Evolutionary conservation across 2,113 vertebrate species (phyloP).

Genomic region (Ammospiza caudacuta): DNA sequence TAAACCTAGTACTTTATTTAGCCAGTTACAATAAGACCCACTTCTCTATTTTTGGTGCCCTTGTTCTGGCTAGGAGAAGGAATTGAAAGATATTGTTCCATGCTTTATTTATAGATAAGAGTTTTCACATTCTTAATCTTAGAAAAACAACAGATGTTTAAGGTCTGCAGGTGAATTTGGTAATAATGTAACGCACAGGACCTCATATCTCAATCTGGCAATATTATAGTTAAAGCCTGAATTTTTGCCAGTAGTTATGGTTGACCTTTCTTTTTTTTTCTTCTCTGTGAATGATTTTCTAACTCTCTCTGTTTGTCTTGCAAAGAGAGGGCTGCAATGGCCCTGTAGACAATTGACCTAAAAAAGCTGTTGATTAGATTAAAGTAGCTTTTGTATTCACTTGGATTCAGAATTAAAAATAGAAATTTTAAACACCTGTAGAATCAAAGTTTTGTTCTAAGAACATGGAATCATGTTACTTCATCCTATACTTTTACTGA

Average conservation of each 20-base stretch:
- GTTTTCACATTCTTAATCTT: not conserved
- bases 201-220: not conserved
- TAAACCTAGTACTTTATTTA: not conserved
- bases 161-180: not conserved
- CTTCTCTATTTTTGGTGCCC: conserved; percentile 24
- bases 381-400: not conserved
- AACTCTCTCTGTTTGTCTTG: not conserved
- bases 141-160: not conserved
- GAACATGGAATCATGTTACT: not conserved
- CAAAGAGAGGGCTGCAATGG: not conserved
- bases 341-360: not conserved
- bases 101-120: conserved; percentile 44
- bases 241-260: not conserved
- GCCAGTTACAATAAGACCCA: not conserved
- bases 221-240: not conserved
- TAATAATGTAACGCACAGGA: not conserved
- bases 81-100: conserved; percentile 40
- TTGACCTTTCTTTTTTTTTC: not conserved
- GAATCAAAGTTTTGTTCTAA: not conserved
- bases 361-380: not conserved
- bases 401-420: not conserved
- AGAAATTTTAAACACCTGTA: not conserved
- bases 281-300: not conserved
- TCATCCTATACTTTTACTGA: not conserved
- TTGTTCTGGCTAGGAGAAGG: not conserved